These are phyloP conservation scores for Myrmecobius fasciatus DNA, from an alignment of 2,113 vertebrate species.

Conservation along the genomic window DNA sequence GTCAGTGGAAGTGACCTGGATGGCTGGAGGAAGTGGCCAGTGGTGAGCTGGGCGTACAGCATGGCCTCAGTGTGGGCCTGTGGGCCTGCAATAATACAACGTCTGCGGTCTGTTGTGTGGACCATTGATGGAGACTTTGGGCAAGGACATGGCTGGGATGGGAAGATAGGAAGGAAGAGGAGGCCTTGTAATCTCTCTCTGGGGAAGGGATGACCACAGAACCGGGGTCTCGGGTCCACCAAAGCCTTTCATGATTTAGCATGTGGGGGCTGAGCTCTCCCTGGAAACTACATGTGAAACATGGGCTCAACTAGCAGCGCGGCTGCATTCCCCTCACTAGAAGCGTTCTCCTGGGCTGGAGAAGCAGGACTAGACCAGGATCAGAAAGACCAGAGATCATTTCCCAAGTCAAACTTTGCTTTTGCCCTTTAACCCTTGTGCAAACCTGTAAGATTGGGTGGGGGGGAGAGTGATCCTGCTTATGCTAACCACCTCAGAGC, in stretches of 20 bases:
- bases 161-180: background rate
- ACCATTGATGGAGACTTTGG: too few species aligned
- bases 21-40: background rate
- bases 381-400: background rate
- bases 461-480: background rate
- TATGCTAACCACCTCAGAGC: background rate
- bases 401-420: background rate
- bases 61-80: background rate
- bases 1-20: background rate
- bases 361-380: background rate
- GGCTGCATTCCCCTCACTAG: background rate
- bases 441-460: background rate
- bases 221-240: background rate
- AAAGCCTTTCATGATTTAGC: background rate
- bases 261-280: background rate
- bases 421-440: background rate
- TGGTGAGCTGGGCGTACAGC: background rate
- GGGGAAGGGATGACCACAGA: background rate
- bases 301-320: background rate
- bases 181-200: background rate
- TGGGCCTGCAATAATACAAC: background rate
- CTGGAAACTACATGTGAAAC: background rate
- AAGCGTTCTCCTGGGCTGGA: background rate
- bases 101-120: too few species aligned
- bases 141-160: too few species aligned